Percentiles rank a stretch among this genome's conserved stretches.
These are phyloP conservation scores for Drosophila pruinosa DNA, from an alignment of 1,140 invertebrate species.

Conservation along the genomic window DNA sequence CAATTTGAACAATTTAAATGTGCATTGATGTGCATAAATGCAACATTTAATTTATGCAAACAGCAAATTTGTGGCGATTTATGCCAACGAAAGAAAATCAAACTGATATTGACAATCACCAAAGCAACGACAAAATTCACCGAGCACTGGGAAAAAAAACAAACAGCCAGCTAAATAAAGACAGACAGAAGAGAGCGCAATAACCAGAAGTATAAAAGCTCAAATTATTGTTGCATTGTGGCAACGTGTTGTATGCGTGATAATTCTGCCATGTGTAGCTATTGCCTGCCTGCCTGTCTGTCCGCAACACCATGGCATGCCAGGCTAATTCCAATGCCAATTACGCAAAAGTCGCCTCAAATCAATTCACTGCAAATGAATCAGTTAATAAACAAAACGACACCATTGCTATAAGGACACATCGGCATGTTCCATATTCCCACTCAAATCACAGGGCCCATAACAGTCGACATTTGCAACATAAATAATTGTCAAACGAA, in stretches of 20 bases:
- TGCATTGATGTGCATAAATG: conserved; percentile 70
- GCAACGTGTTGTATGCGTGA: neutral
- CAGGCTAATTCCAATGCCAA: neutral
- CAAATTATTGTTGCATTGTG: neutral
- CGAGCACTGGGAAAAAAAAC: too few species aligned
- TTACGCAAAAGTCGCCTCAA: neutral
- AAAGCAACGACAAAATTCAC: neutral
- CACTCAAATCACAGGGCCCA: neutral
- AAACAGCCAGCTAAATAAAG: too few species aligned
- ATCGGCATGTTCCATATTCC: neutral
- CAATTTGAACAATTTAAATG: conserved; percentile 73
- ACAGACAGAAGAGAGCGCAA: neutral
- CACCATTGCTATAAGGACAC: neutral
- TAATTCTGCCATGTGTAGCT: neutral
- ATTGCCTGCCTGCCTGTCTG: neutral
- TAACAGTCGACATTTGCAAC: neutral
- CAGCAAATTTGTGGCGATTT: conserved; percentile 49
- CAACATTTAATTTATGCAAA: conserved; percentile 70
- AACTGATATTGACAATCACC: conserved; percentile 3
- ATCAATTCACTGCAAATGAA: neutral
- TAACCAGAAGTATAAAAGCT: neutral
- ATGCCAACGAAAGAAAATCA: neutral
- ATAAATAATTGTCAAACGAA: neutral
- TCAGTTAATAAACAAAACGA: neutral
- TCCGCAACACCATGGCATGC: neutral